These are phyloP conservation scores for Dioctria rufipes DNA, from an alignment of 2,888 invertebrate species.

Conservation along the genomic window DNA sequence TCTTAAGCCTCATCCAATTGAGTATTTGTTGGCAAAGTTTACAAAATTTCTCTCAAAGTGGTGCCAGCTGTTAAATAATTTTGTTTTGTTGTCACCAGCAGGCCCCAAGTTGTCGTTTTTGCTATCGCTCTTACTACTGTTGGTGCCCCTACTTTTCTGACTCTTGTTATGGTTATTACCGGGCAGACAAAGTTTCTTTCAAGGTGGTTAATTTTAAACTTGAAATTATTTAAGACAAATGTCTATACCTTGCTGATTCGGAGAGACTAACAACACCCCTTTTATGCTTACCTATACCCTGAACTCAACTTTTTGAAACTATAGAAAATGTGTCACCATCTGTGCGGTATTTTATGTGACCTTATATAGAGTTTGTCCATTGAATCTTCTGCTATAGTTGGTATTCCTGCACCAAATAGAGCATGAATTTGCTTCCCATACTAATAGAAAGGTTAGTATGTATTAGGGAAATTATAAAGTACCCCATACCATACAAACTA, in stretches of 20 bases:
- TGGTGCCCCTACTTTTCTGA: constrained; percentile 2
- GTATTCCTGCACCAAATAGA: not conserved
- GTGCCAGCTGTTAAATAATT: constrained; percentile 49
- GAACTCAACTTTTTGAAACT: not conserved
- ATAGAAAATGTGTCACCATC: constrained; percentile 41
- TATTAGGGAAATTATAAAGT: too few species aligned
- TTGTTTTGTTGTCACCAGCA: constrained; percentile 34
- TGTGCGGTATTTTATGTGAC: constrained; percentile 32
- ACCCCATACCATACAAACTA: too few species aligned
- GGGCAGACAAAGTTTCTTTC: constrained; percentile 50
- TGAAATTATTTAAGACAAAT: constrained; percentile 48
- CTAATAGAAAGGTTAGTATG: constrained; percentile 37
- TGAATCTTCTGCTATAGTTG: not conserved
- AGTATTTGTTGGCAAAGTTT: constrained; percentile 12
- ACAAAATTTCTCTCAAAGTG: constrained; percentile 39
- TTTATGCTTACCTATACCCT: not conserved
- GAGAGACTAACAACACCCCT: constrained; percentile 22
- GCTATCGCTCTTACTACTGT: constrained; percentile 3
- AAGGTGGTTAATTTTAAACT: constrained; percentile 49
- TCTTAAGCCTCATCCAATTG: not conserved
- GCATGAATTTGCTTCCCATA: constrained; percentile 8
- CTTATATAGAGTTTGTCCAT: not conserved
- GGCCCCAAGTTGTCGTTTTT: constrained; percentile 27
- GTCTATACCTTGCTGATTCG: not conserved
- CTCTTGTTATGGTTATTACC: constrained; percentile 47